Base-by-base conservation (phyloP, 2,888 invertebrate species). In the Nemoura dubitans region DNA sequence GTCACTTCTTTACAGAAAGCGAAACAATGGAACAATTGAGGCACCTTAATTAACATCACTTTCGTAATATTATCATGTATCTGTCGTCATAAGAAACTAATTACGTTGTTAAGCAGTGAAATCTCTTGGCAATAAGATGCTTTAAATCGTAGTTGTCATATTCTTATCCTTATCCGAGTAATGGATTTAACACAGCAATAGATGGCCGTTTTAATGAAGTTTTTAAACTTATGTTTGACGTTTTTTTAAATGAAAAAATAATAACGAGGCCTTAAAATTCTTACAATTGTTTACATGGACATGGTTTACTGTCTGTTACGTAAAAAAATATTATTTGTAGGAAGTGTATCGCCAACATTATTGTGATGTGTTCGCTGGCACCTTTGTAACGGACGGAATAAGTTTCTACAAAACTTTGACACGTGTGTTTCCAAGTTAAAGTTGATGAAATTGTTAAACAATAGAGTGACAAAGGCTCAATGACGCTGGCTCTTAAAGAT, bases 211-310 rank as follows among this genome's bases (percentile, higher is more conserved):
- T 59, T 59, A 59, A 59, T 59, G 59, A 14, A 59, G 14, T 59
- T 10, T 59, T 59, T 59, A 59, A 16, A 59, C 59, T 21, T 59
- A 7, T 59, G 16, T 59, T 59, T 14, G 59, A 7, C 14, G 59
- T 59, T 59, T 59, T 59, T 59, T 59, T 16, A 21, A 59, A 3
- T 3, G 10, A 10, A 21, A 59, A 59, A 10, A 21, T 16, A 59
- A 59, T 16, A 59, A 59, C 59, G 59, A 59, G 59, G 59, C 59
- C 59, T 59, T 59, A 59, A 59, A 59, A 36, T 36, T 59, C 59
- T 21, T 59, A 59, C 59, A 59, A 59, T 59, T n/a, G n/a, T n/a
- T n/a, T 3, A 59, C 3, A 59, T 59, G 14, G 5, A 36, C 59
- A 59, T 59, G 21, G 59, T 59, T 59, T 59, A 59, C 59, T 59